A percentile compares a stretch with the other conserved stretches of the same genome.
These are phyloP conservation scores for Pseudomyrmex flavicornis DNA, from an alignment of 1,140 invertebrate genomes.

Conservation along the genomic window DNA sequence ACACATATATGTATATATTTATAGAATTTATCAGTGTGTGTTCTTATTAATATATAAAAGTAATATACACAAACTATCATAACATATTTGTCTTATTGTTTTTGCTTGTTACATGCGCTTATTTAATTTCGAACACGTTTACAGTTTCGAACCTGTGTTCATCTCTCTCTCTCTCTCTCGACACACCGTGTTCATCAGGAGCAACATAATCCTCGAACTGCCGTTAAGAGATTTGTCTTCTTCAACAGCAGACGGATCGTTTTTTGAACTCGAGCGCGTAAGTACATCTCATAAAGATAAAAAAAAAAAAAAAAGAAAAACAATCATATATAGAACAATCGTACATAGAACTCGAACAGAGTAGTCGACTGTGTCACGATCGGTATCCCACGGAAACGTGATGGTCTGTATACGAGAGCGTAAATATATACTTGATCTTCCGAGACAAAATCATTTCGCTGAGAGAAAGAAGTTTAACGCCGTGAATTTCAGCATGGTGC, in stretches of 20 bases:
- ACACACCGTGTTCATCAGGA: too few species aligned
- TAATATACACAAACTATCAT: too few species aligned
- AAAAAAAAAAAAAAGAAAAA: neutral
- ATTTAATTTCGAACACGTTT: too few species aligned
- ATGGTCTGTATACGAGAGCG: neutral
- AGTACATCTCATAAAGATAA: neutral
- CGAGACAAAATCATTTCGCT: neutral
- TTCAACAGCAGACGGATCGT: too few species aligned
- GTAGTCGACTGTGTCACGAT: conserved; percentile 9
- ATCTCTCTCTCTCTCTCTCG: too few species aligned
- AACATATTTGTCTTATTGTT: too few species aligned
- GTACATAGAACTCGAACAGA: conserved; percentile 40
- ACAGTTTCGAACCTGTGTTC: too few species aligned
- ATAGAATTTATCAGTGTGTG: too few species aligned
- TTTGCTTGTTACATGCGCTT: too few species aligned
- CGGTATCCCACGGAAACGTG: neutral
- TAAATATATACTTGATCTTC: neutral
- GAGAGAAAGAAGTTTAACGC: conserved; percentile 36
- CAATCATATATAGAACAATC: conserved; percentile 26
- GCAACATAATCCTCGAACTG: neutral
- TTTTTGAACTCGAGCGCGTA: too few species aligned
- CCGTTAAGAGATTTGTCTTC: neutral
- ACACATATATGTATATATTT: too few species aligned
- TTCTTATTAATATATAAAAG: too few species aligned
- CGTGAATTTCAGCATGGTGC: conserved; percentile 37